A percentile compares a stretch with the other conserved stretches of the same genome.
Conservation (phyloP, 1,140 invertebrate species). For the Hesperophylax magnus region DNA sequence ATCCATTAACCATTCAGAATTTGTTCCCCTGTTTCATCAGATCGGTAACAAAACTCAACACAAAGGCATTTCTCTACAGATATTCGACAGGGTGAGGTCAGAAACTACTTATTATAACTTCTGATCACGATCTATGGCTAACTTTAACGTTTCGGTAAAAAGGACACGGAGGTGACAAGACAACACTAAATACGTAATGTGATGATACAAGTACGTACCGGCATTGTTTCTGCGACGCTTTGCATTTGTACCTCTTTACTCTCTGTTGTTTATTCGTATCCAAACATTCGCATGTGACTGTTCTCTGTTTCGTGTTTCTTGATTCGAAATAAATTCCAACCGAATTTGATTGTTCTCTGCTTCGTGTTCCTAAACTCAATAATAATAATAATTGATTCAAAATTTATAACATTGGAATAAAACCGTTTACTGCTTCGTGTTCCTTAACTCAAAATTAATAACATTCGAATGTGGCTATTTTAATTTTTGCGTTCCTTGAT, state of each 20-base stretch:
- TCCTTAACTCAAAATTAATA: no score
- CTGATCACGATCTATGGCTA: conserved; percentile 29
- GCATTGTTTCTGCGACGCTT: conserved; percentile 20
- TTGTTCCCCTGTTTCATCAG: conserved; percentile 30
- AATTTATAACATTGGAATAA: no score
- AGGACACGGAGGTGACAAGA: conserved; percentile 30
- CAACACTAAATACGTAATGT: conserved; percentile 8
- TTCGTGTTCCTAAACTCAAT: background rate
- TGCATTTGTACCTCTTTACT: background rate
- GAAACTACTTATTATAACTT: conserved; percentile 18
- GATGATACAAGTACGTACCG: conserved; percentile 1
- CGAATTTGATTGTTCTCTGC: no score
- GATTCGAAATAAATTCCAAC: background rate
- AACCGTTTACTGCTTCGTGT: background rate
- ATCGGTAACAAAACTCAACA: conserved; percentile 18
- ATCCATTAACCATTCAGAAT: conserved; percentile 18
- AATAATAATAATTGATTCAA: background rate
- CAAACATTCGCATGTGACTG: conserved; percentile 17
- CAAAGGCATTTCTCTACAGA: conserved; percentile 28
- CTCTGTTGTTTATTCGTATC: conserved; percentile 14
- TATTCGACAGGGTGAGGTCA: conserved; percentile 23
- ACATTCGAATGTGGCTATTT: no score
- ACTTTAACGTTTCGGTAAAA: conserved; percentile 31
- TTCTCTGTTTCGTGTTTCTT: conserved; percentile 7
- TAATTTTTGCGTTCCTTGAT: background rate